These are phyloP conservation scores for Beroe forskalii DNA, from an alignment of 37 sponge, comb jelly and placozoan species.

Conservation along the genomic window DNA sequence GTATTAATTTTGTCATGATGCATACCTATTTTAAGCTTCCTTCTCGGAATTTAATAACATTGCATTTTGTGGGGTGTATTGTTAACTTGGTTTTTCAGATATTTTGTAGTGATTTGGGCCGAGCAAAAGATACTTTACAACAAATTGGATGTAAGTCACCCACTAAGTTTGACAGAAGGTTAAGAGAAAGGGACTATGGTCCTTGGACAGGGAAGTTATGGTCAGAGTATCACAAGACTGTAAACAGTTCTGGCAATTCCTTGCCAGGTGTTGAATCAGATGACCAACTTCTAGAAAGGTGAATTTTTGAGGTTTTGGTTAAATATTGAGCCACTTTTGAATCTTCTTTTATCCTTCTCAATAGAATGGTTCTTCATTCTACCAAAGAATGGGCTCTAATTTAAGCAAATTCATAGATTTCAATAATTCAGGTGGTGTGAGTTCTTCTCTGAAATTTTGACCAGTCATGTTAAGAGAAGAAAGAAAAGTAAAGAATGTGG, in stretches of 20 bases:
- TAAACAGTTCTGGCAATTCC: no score
- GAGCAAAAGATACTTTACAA: constrained; percentile 5
- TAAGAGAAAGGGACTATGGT: constrained; percentile 25
- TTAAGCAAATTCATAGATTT: neutral
- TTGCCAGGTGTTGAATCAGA: constrained; percentile 28
- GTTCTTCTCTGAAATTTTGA: neutral
- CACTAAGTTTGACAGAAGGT: constrained; percentile 15
- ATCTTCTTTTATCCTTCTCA: no score
- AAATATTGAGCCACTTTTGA: no score
- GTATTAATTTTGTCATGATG: no score
- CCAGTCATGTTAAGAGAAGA: neutral
- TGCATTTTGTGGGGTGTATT: no score
- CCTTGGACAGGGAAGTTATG: constrained; percentile 15
- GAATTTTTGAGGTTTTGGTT: no score
- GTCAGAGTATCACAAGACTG: neutral
- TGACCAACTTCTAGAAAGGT: neutral
- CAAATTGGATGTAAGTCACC: constrained; percentile 19
- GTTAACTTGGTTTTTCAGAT: neutral
- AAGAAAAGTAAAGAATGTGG: no score
- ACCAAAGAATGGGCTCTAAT: no score
- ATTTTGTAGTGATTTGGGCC: constrained; percentile 10
- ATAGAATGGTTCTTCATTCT: no score
- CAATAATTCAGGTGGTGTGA: constrained; percentile 45
- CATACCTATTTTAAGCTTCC: no score
- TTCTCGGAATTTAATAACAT: no score